Base-by-base conservation (phyloP, 1,140 invertebrate genomes). In the Epicauta chinensis region DNA sequence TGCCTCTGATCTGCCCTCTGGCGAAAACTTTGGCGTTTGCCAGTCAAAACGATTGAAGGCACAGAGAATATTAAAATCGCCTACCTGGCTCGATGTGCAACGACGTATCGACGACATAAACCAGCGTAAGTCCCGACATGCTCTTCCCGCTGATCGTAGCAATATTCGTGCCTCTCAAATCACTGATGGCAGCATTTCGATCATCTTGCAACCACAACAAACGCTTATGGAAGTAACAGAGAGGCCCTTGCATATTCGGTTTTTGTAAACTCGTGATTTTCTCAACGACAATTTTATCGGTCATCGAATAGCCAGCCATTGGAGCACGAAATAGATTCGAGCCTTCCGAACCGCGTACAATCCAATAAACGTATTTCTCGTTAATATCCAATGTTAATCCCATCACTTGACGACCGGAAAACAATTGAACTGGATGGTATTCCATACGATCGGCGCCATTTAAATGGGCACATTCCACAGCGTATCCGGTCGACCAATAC, bases 401-500 rank as follows among this genome's bases (percentile, higher is more conserved):
- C 77, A 84, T 84, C 0, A 93, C 88, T 84, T 87, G 82, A 68
- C 85, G 87, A 1, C 86, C 87, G 59, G 82, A 83, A 68, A 90
- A 91, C 36, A 86, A 75, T 56, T 83, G 80, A 32, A 84, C 79
- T 38, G 79, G 77, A 68, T 87, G 86, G 65, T 91, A 87, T 15
- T 60, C 53, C 37, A 81, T 75, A 57, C 81, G 78, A 47, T 89
- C 81, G 56, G 83, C 83, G 0, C 88, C 91, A 70, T 91, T 91
- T 0, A 93, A 71, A 35, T 81, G 74, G 0, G 87, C 81, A 30
- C 84, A 82, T 71, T 91, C 86, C 0, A 97, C 79, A 0, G 85
- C 82, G 54, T 89, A 82, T 0, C 81, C 81, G 0, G 91, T 95
- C 6, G 87, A 87, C 86, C 91, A 97, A 63, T 94, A 93, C 13